Base-by-base conservation (phyloP, 92 coral and sea anemone species). In the Epizoanthus stellaris region DNA sequence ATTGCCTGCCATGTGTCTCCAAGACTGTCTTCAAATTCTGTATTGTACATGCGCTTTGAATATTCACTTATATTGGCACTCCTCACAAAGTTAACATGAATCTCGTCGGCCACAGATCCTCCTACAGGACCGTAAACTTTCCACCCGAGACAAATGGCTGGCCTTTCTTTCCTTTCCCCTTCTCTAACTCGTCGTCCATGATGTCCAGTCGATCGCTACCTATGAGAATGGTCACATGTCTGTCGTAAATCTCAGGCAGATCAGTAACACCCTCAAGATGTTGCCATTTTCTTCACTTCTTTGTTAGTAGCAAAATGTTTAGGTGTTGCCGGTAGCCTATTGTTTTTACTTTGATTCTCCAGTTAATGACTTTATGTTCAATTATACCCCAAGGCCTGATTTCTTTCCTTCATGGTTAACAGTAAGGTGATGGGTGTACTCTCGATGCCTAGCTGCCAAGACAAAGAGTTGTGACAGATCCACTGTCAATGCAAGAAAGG, bases 71-170 rank as follows among this genome's bases (percentile, higher is more conserved):
- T 58, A 53, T 57, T 57, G 43, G 88, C 85, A 17, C 71, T 87
- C 20, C 81, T 66, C n/a, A 59, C 74, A 61, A 86, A 66, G 81
- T 68, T 90, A 23, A 82, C 85, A 47, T 58, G 54, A n/a, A 82
- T 77, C 49, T 80, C 68, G 25, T 66, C 80, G 5, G 70, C 68
- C 3, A 70, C 58, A 5, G 75, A 2, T 34, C 85, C 86, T 49
- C 88, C 90, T 9, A 92, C 68, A 17, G 92, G 96, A 34, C 94
- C 92, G 49, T 56, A 91, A 40, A 93, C 92, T 53, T 91, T 91
- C 96, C 96, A 88, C 17, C 94, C 96, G 5, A 93, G 70, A 93
- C 91, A 4, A 53, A 80, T 6, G 88, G 92, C 42, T 93, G 86
- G 63, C 91, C 89, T 38, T 77, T 71, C 25, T 85, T 69, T 40